Percentiles rank a stretch among this genome's conserved stretches.
phyloP scores from a whole-genome alignment of 2,113 vertebrate genomes.

The Turdus rufiventris region DNA sequence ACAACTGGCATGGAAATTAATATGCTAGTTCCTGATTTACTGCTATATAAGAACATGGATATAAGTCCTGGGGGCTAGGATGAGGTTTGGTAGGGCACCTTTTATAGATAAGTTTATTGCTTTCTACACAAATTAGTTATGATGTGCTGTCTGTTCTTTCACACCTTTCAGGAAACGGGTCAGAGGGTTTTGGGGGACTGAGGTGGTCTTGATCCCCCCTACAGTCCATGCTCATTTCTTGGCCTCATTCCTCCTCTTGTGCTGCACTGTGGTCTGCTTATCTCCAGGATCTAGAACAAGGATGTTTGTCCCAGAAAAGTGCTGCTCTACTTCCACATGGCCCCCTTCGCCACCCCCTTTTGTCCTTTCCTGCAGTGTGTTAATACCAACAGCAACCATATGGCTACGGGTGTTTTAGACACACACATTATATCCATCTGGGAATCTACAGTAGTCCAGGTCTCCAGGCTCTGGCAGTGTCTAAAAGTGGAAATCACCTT shows the following conservation, averaged over 20 bases:
- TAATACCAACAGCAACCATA: background rate
- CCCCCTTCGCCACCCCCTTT: background rate
- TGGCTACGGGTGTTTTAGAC: fast-evolving
- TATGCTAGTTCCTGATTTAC: background rate
- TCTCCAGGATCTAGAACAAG: background rate
- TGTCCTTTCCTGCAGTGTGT: background rate
- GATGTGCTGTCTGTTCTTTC: background rate
- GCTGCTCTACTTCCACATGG: background rate
- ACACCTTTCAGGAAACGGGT: fast-evolving
- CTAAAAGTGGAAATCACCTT: background rate
- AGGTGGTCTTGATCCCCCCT: background rate
- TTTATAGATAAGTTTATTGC: background rate
- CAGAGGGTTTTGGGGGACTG: background rate
- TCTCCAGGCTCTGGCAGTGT: background rate
- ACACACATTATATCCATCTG: background rate
- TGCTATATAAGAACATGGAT: background rate
- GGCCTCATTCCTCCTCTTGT: background rate
- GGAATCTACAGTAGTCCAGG: background rate
- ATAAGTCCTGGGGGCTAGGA: background rate
- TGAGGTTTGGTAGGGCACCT: background rate
- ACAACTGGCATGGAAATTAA: background rate
- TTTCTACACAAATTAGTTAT: background rate
- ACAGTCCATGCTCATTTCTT: background rate
- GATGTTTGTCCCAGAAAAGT: background rate
- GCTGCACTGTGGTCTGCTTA: background rate